Evolutionary conservation across 2,113 vertebrate genomes (phyloP).

Genomic region (Brachionichthys hirsutus): DNA sequence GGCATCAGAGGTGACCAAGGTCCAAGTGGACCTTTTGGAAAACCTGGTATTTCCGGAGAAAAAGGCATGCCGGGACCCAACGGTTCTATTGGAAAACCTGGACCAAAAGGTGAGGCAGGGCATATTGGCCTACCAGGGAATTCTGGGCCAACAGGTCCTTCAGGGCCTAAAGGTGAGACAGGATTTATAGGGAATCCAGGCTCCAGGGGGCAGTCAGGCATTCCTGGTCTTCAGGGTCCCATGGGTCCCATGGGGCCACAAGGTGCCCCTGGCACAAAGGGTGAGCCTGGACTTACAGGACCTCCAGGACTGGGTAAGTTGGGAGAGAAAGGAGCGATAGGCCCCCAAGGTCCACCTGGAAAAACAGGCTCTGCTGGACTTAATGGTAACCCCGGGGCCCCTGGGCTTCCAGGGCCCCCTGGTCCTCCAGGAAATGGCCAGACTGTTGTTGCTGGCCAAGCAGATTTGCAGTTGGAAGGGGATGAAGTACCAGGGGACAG

Average conservation of each 20-base stretch:
- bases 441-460: slow-evolving; percentile 83
- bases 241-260: slow-evolving; percentile 95
- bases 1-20: slow-evolving; percentile 92
- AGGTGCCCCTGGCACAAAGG: slow-evolving; percentile 88
- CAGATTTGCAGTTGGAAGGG: slow-evolving; percentile 84
- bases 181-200: slow-evolving; percentile 89
- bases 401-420: slow-evolving; percentile 83
- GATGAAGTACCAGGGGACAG: slow-evolving; percentile 83
- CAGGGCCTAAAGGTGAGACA: slow-evolving; percentile 86
- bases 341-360: slow-evolving; percentile 89
- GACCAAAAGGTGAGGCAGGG: slow-evolving; percentile 93
- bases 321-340: slow-evolving; percentile 83
- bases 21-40: slow-evolving; percentile 83
- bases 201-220: slow-evolving; percentile 88
- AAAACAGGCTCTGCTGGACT: slow-evolving; percentile 85
- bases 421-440: slow-evolving; percentile 86
- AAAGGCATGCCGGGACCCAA: slow-evolving; percentile 86
- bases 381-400: slow-evolving; percentile 82
- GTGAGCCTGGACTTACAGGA: slow-evolving; percentile 87
- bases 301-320: slow-evolving; percentile 83
- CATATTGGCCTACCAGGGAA: slow-evolving; percentile 87
- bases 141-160: slow-evolving; percentile 81
- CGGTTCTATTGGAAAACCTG: slow-evolving; percentile 85
- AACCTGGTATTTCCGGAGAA: slow-evolving; percentile 88
- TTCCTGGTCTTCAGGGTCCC: slow-evolving; percentile 91